Conservation (phyloP, 2,888 invertebrate species). For the Drosophila hamatofila region DNA sequence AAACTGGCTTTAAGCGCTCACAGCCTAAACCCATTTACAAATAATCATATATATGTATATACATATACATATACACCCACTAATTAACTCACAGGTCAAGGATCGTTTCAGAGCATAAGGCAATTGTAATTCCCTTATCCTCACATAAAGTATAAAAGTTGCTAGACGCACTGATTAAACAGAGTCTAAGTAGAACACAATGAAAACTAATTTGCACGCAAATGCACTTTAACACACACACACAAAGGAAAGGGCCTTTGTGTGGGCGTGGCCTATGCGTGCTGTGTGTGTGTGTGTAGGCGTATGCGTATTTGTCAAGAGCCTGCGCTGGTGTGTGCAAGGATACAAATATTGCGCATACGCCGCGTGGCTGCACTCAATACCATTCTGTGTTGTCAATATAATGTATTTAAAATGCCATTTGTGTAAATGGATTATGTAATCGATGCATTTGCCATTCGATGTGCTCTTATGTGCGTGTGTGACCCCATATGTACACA, state of each 20-base stretch:
- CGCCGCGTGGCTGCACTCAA: conserved; percentile 56
- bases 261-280: neutral
- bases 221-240: conserved; percentile 29
- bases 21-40: no score
- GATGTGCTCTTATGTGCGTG: conserved; percentile 26
- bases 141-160: neutral
- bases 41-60: no score
- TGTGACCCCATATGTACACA: conserved; percentile 1
- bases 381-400: conserved; percentile 44
- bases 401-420: conserved; percentile 78
- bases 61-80: no score
- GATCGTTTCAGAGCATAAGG: neutral
- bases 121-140: neutral
- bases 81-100: neutral
- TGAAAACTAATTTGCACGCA: conserved; percentile 49
- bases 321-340: conserved; percentile 17
- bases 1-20: no score
- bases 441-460: conserved; percentile 71
- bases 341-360: conserved; percentile 66
- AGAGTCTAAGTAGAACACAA: conserved; percentile 55
- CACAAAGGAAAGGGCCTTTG: neutral
- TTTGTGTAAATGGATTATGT: conserved; percentile 80
- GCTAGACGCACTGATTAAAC: conserved; percentile 38
- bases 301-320: conserved; percentile 28
- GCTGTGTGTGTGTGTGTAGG: neutral